Evolutionary conservation across 64 coral and sea anemone species (phyloP), one percentile per base, ranked within the genome.

Genomic region (Hydrozoanthus tunicans): DNA sequence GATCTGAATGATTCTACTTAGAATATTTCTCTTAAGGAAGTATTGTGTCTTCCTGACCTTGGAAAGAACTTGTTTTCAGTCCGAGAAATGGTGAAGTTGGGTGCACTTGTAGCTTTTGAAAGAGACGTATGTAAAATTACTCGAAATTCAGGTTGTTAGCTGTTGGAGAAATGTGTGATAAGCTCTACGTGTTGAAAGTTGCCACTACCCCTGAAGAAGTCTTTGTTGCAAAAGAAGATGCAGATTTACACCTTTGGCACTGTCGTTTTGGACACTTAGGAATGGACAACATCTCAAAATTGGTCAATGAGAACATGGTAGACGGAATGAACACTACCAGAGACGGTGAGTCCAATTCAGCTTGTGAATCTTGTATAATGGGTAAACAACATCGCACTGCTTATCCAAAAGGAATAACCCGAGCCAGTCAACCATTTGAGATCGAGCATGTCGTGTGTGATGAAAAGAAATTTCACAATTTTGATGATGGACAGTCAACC

Each of bases 1-100:
- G 20, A 20, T 20, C 20, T 20, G 20, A 20, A 20, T 20, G 20
- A 20, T 20, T 43, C 32, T 43, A 43, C 32, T 43, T 2, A 43
- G 32, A 43, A 43, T 43, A 43, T 43, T 43, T 43, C 0, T 43
- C 32, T 43, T 43, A 43, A 43, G 2, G 32, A 43, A 43, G 32
- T 43, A 43, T 43, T 43, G 32, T 43, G 2, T 43, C 32, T 95
- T 62, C 94, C 93, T 62, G 85, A 95, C 56, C 86, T 95, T 55
- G 91, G 62, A 71, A 91, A 92, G 65, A 95, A 95, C 32, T 63
- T 96, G 64, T 58, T 93, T 32, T 96, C 94, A 9, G 91, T 93
- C 62, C 64, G 89, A 78, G 88, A 86, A 56, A 93, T 96, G 85
- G 91, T 86, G 4, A 77, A 73, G 62, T 89, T 93, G 79, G 94